phyloP scores from a whole-genome alignment of 2,797 vertebrate species.

The Zenarchopterus dispar region DNA sequence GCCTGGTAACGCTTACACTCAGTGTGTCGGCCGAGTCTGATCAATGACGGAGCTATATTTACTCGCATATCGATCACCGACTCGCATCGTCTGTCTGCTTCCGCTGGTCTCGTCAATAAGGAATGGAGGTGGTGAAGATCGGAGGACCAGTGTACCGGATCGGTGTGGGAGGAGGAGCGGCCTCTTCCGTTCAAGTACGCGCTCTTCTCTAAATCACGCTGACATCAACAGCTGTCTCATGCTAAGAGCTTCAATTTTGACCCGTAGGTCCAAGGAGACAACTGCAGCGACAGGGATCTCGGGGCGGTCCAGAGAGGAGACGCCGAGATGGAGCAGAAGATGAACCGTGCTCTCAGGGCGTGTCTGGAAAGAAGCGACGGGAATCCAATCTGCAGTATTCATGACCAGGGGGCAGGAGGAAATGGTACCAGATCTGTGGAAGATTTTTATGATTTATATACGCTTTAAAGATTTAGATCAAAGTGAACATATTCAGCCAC shows the following conservation, averaged over 20 bases:
- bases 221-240: background rate
- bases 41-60: conserved; percentile 34
- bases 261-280: conserved; percentile 91
- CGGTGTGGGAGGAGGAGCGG: conserved; percentile 92
- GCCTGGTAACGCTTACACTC: conserved; percentile 73
- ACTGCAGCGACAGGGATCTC: conserved; percentile 87
- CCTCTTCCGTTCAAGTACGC: conserved; percentile 89
- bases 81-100: background rate
- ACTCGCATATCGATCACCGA: conserved; percentile 2
- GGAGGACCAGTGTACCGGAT: conserved; percentile 95
- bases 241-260: background rate
- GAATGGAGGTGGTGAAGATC: conserved; percentile 93
- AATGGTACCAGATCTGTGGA: conserved; percentile 78
- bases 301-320: conserved; percentile 93
- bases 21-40: background rate
- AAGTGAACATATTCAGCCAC: background rate
- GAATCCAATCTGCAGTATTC: conserved; percentile 93
- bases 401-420: conserved; percentile 94
- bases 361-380: conserved; percentile 84
- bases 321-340: conserved; percentile 96
- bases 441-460: background rate
- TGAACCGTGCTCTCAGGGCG: conserved; percentile 91
- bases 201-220: background rate
- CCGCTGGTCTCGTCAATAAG: conserved; percentile 64
- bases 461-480: background rate